Conservation (phyloP, 2,888 invertebrate genomes). For the Nycteola revayana region DNA sequence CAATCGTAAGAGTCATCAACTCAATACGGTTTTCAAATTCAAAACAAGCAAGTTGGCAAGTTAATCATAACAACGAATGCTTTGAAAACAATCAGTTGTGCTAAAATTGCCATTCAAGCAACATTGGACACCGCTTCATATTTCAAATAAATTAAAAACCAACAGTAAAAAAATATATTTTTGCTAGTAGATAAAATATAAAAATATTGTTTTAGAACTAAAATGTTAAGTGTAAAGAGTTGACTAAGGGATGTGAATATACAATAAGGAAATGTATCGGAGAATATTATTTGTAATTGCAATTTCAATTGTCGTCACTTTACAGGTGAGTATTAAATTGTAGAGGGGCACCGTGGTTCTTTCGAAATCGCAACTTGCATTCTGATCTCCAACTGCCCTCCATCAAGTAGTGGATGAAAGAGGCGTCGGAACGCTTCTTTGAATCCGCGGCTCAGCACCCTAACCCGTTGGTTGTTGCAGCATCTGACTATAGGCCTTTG, state of each 20-base stretch:
- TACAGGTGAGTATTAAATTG: constrained; percentile 67
- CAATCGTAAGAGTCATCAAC: constrained; percentile 40
- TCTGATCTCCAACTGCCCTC: too few relatives aligned
- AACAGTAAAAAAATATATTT: constrained; percentile 2
- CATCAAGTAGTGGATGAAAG: too few relatives aligned
- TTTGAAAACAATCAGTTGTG: constrained; percentile 46
- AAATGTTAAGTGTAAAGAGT: constrained; percentile 42
- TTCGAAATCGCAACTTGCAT: too few relatives aligned
- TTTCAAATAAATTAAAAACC: too few relatives aligned
- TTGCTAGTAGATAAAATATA: too few relatives aligned
- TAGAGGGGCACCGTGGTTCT: too few relatives aligned
- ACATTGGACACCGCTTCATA: constrained; percentile 26
- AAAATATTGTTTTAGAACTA: constrained; percentile 8
- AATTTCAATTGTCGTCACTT: constrained; percentile 50
- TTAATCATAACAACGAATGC: constrained; percentile 53
- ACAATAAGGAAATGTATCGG: constrained; percentile 62
- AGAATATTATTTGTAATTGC: constrained; percentile 51
- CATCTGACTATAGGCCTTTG: too few relatives aligned
- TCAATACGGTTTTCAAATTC: constrained; percentile 43
- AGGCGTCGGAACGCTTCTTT: too few relatives aligned
- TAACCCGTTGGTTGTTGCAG: too few relatives aligned
- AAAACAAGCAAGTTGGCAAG: constrained; percentile 45
- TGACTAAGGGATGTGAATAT: constrained; percentile 56
- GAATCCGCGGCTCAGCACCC: too few relatives aligned
- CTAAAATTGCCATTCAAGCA: constrained; percentile 32